Evolutionary conservation across 2,113 vertebrate species (phyloP), one percentile per base, ranked within the genome.

Genomic region (Chauna torquata): DNA sequence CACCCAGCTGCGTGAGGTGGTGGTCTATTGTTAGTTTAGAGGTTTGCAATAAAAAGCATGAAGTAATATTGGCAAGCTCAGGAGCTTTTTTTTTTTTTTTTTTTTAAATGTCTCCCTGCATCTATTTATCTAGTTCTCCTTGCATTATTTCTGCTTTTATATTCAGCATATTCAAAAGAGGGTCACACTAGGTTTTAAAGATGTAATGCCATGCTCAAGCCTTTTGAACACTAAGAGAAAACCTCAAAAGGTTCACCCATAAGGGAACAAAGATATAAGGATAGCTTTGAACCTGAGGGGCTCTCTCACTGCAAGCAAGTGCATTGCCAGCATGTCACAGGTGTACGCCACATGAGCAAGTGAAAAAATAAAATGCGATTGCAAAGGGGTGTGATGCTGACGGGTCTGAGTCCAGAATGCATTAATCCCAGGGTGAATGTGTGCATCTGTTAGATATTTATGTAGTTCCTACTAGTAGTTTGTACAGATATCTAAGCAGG

Each of bases 91-190:
- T 62, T 81, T 81, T 66, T 84, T 79, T 52, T 82, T 71, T 66
- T 83, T 78, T 49, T 47, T 32, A 2, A 69, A 80, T 88, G 91
- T 90, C 82, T 97, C 93, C 49, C 64, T 81, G 88, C 91, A 84
- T 95, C 93, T 96, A 90, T 96, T 94, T 97, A 95, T 88, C 94
- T 86, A 90, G 76, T 90, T 95, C 72, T 93, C 61, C 91, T 93
- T 81, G 47, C 80, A 65, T 77, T 54, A 30, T 55, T 57, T 96
- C 88, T 82, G 93, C 45, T 95, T 96, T 97, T 81, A 81, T 76
- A 95, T 90, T 96, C 91, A 91, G 72, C 64, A 88, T 97, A 96
- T 95, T 97, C 94, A 95, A 91, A 97, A 94, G 71, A 93, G 94
- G 95, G 95, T 94, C 94, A 96, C 82, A 80, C 91, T 69, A 82